Percentiles rank a stretch among this genome's conserved stretches.
Evolutionary conservation across 2,888 invertebrate genomes (phyloP).

Genomic region (Nebria salina): DNA sequence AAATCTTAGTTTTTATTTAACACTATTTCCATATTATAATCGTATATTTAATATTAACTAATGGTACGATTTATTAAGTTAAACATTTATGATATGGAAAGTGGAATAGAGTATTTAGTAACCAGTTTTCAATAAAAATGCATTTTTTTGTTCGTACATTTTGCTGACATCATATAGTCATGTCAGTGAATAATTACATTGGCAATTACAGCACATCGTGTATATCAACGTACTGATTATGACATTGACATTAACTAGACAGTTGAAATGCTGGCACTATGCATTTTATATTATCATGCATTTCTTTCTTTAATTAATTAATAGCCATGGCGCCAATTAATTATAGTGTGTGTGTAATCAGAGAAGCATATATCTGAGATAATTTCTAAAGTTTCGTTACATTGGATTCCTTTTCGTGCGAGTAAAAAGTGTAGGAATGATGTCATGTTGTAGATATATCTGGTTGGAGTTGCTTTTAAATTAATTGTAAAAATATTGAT

Average conservation of each 20-base stretch:
- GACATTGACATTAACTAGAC: conserved; percentile 8
- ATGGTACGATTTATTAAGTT: no score
- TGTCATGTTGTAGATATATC: no score
- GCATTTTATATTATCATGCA: neutral
- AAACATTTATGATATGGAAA: no score
- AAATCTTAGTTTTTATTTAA: no score
- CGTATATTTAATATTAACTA: no score
- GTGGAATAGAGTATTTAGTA: no score
- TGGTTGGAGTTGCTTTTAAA: no score
- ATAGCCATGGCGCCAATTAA: neutral
- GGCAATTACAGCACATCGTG: neutral
- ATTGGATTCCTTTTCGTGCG: no score
- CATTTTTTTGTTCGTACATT: neutral
- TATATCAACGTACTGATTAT: neutral
- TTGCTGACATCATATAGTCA: conserved; percentile 13
- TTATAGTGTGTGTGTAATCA: neutral
- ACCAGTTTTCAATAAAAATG: neutral
- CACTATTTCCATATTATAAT: no score
- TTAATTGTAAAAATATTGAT: no score
- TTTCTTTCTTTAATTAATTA: neutral
- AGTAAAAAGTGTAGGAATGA: no score
- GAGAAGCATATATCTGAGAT: neutral
- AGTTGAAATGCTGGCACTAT: neutral
- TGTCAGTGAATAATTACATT: conserved; percentile 8
- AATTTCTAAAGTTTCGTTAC: neutral